Percentiles rank a stretch among this genome's conserved stretches.
Conservation (phyloP, 2,113 vertebrate genomes). For the Spea bombifrons region DNA sequence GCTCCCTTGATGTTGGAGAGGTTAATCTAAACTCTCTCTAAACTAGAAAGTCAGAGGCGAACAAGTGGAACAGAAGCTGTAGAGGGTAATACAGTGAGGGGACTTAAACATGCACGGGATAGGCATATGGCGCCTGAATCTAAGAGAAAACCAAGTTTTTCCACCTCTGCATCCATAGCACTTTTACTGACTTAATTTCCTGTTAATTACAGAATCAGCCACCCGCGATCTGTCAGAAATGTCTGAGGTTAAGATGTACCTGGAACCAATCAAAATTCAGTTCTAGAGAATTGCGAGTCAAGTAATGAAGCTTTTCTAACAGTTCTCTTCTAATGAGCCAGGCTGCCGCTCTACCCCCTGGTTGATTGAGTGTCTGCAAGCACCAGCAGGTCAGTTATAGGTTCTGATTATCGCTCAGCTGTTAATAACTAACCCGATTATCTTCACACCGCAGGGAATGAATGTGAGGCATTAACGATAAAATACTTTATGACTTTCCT, state of each 20-base stretch:
- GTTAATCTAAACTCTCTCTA: no score
- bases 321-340: background rate
- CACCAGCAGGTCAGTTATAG: constrained; percentile 4
- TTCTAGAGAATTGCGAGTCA: background rate
- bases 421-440: constrained; percentile 19
- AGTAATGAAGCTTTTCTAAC: background rate
- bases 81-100: no score
- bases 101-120: no score
- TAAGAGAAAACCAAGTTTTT: no score
- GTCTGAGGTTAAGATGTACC: background rate
- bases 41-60: no score
- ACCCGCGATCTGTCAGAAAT: background rate
- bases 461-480: background rate
- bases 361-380: background rate
- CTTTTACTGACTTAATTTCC: background rate
- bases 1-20: no score
- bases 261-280: background rate
- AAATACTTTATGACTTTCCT: background rate
- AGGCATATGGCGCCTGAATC: no score
- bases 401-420: constrained; percentile 5
- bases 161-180: no score
- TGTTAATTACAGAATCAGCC: background rate
- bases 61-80: no score
- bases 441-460: background rate
- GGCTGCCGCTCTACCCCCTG: background rate